Base-by-base conservation (phyloP, 2,888 invertebrate species). In the Pristionchus fissidentatus region DNA sequence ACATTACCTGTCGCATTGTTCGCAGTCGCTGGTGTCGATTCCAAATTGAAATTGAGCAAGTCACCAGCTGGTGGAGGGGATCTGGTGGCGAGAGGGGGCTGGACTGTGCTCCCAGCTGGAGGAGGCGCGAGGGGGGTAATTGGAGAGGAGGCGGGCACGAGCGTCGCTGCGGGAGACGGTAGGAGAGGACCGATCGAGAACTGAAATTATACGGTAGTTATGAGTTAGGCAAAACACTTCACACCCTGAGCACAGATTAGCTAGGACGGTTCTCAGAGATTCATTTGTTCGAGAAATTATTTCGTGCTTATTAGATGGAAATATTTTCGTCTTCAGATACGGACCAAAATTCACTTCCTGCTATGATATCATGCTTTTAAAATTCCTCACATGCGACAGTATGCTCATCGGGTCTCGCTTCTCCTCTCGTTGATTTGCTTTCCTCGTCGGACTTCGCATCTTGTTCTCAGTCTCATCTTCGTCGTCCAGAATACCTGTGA, bases 171-270 rank as follows among this genome's bases (percentile, higher is more conserved):
- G 8, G 55, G 43, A 55, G 55, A 73, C 13, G 83, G 26, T 2
- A 55, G 55, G n/a, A 83, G 83, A 22, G 83, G 83, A n/a, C 83
- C 83, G 55, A 83, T 83, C 55, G 83, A 55, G 38, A 83, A 62
- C 81, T 83, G 73, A 22, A 73, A 73, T n/a, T 77, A 70, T 29
- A 35, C 19, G 10, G 8, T 29, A 35, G 15, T n/a, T n/a, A n/a
- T n/a, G n/a, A n/a, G n/a, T n/a, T n/a, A n/a, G n/a, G n/a, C n/a
- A n/a, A n/a, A n/a, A n/a, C n/a, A n/a, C n/a, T n/a, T n/a, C n/a
- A n/a, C n/a, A n/a, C n/a, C n/a, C n/a, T n/a, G n/a, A n/a, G n/a
- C n/a, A n/a, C n/a, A n/a, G n/a, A n/a, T n/a, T n/a, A n/a, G n/a
- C n/a, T n/a, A n/a, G n/a, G n/a, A n/a, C n/a, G n/a, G n/a, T n/a